Base-by-base conservation (phyloP, 1,140 invertebrate genomes). In the Luehdorfia chinensis region DNA sequence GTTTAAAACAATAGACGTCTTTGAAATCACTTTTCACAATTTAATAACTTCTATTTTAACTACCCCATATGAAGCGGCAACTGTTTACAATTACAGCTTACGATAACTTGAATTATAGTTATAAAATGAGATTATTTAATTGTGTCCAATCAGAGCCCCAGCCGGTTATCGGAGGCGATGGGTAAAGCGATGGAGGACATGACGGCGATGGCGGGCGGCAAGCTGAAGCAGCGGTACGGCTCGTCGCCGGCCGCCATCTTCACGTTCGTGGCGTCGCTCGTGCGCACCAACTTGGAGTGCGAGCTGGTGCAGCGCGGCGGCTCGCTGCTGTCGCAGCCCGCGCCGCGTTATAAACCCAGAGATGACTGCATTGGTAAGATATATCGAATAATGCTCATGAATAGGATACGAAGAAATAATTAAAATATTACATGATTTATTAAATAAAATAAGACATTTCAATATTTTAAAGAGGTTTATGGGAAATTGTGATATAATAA, bases 111-210 rank as follows among this genome's bases (percentile, higher is more conserved):
- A 19, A 55, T 21, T 39, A 16, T 23, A 34, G 12, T 34, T 55
- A 19, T 5, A 5, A 28, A 2, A n/a, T 28, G 8, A 7, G 2
- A 28, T 5, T 28, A 4, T 4, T 28, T n/a, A 37, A 21, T 50
- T 23, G 19, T 54, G 48, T 47, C n/a, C 32, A 14, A 67, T 3
- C 60, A 92, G 89, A 86, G 79, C 31, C 84, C 88, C 6, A 91
- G 92, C 3, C 92, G 91, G 65, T 87, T 96, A 9, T 90, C 92
- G 1, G 90, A 93, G 63, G 94, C 94, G 27, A 95, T 96, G 90
- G 91, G 90, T 15, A 94, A 93, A 72, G 92, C 94, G n/a, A 96
- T 98, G 95, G 95, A 97, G 78, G 95, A 97, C 70, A 94, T 98
- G 90, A 95, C 95, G 2, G 91, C 91, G 31, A 96, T 95, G 8